These are phyloP conservation scores for Spodoptera picta DNA, from an alignment of 2,888 invertebrate genomes.

Conservation along the genomic window DNA sequence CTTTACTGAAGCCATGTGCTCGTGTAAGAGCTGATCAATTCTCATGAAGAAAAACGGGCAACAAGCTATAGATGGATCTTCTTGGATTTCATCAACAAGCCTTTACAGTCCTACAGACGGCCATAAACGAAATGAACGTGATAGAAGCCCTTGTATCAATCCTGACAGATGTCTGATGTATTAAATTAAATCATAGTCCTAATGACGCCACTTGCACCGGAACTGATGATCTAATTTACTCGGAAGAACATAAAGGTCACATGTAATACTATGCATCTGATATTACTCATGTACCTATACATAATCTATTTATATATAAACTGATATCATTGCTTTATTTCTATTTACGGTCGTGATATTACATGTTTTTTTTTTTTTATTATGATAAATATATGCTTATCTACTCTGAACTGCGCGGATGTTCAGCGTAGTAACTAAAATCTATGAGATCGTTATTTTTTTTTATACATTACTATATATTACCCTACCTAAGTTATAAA, in stretches of 20 bases:
- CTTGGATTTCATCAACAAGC: too few species aligned
- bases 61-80: too few species aligned
- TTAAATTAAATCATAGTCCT: conserved; percentile 31
- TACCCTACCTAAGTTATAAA: too few species aligned
- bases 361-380: background rate
- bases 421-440: too few species aligned
- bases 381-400: background rate
- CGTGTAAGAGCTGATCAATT: too few species aligned
- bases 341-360: conserved; percentile 30
- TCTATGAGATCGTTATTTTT: too few species aligned
- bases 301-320: conserved; percentile 11
- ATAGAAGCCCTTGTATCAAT: conserved; percentile 3
- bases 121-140: too few species aligned
- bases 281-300: conserved; percentile 39
- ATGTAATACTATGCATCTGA: conserved; percentile 13
- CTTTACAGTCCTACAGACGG: too few species aligned
- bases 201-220: conserved; percentile 41
- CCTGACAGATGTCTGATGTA: conserved; percentile 15
- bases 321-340: conserved; percentile 22
- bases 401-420: background rate
- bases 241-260: conserved; percentile 35
- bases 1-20: too few species aligned
- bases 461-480: too few species aligned
- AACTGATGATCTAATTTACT: conserved; percentile 42
- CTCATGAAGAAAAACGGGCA: too few species aligned